These are phyloP conservation scores for Notarius quadriscutis DNA, from an alignment of 2,113 vertebrate genomes.

Conservation along the genomic window DNA sequence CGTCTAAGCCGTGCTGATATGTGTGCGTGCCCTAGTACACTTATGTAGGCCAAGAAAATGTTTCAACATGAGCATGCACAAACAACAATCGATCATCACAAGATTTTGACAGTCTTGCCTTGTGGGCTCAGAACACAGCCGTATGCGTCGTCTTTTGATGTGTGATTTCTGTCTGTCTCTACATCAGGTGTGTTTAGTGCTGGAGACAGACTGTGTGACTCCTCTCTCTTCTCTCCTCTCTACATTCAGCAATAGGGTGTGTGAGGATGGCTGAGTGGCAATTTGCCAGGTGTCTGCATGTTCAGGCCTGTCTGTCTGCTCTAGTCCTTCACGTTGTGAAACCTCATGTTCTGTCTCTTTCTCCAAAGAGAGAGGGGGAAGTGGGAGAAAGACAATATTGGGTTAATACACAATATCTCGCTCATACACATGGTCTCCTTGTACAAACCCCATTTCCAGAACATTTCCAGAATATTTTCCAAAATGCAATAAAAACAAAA, in stretches of 20 bases:
- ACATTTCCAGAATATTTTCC: no score
- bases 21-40: neutral
- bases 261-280: conserved; percentile 6
- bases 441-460: neutral
- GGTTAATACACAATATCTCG: neutral
- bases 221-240: conserved; percentile 19
- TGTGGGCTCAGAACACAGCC: neutral
- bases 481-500: no score
- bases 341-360: neutral
- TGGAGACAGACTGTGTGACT: conserved; percentile 25
- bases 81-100: conserved; percentile 46
- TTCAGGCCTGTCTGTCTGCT: conserved; percentile 30
- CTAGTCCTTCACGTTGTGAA: neutral
- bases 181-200: conserved; percentile 26
- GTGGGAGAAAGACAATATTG: neutral
- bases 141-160: neutral
- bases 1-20: neutral
- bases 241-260: conserved; percentile 5
- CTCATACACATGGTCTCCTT: neutral
- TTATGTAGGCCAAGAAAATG: conserved; percentile 42
- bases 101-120: conserved; percentile 20
- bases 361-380: neutral
- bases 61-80: conserved; percentile 39
- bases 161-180: conserved; percentile 13
- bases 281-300: conserved; percentile 28